Conservation (phyloP, 2,888 invertebrate genomes). For the Alloplasta piceator region DNA sequence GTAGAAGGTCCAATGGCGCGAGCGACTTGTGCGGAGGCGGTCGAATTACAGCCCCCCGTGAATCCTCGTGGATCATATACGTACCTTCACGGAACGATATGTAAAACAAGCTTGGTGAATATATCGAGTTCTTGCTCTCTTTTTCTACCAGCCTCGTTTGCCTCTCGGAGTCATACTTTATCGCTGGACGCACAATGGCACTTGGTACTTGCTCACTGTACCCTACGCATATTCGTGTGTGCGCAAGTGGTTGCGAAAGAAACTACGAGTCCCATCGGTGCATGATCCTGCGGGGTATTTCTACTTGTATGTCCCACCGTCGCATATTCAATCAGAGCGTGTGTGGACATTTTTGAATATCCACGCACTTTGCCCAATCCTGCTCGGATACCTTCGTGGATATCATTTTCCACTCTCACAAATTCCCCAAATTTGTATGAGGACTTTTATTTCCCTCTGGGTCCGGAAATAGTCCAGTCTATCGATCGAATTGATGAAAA, state of each 20-base stretch:
- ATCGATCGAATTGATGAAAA: no score
- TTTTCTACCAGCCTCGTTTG: conserved; percentile 11
- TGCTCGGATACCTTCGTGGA: background rate
- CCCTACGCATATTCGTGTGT: background rate
- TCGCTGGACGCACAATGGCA: conserved; percentile 62
- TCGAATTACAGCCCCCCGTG: conserved; percentile 55
- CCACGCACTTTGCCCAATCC: conserved; percentile 4
- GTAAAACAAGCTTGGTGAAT: conserved; percentile 64
- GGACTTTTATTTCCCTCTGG: no score
- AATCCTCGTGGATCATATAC: conserved; percentile 59
- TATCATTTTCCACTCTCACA: conserved; percentile 9
- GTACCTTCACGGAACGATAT: conserved; percentile 60
- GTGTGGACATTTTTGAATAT: conserved; percentile 20
- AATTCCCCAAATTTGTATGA: background rate
- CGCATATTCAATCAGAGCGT: background rate
- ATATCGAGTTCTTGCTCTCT: background rate
- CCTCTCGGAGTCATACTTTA: conserved; percentile 59
- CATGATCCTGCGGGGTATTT: conserved; percentile 34
- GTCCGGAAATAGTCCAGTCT: no score
- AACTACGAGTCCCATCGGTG: conserved; percentile 29
- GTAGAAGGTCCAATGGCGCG: conserved; percentile 27
- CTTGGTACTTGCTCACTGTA: conserved; percentile 38
- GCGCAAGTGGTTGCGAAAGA: conserved; percentile 19
- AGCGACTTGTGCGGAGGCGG: conserved; percentile 59
- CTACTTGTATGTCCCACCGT: conserved; percentile 31